Evolutionary conservation across 2,113 vertebrate genomes (phyloP), one percentile per base, ranked within the genome.

Genomic region (Hippotragus niger): DNA sequence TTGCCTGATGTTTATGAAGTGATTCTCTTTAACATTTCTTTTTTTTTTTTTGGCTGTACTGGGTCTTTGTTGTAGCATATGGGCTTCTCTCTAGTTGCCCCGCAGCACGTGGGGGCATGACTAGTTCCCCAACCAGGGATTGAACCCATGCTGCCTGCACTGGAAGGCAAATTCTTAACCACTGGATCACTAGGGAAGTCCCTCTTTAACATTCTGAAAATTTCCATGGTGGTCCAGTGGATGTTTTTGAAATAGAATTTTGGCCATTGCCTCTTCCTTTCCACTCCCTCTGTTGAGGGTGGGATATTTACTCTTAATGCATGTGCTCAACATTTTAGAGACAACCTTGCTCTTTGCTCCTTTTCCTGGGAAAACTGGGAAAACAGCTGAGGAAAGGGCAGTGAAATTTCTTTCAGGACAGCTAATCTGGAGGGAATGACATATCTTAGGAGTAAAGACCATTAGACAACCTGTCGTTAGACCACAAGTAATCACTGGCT

Each of bases 41-140:
- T 74, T 71, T 74, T 23, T 74, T 2, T 10, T 62, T 29, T 6
- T 74, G 71, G 71, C n/a, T 74, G 10, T 23, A 40, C 67, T 74
- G 67, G 67, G n/a, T 40, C n/a, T 23, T 74, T 40, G 33, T 23
- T 40, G 67, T 74, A 23, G 67, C 19, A 0, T 12, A 10, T 23
- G 10, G 10, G 19, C 19, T 74, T 74, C 67, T 23, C 67, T 40
- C n/a, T 74, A 6, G 5, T 74, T 74, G 67, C n/a, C 19, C n/a
- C 0, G 5, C 5, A 23, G 19, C 27, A 23, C 2, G 19, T 23
- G 19, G 19, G n/a, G 19, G 19, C n/a, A 23, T 12, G 67, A 74
- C n/a, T 74, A 40, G 67, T 23, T 74, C 67, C 36, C 19, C 67
- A 40, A 12, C 36, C 67, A 40, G 67, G 33, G n/a, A 74, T 23